These are phyloP conservation scores for Andrena bicolor DNA, from an alignment of 2,888 invertebrate genomes.

Conservation along the genomic window DNA sequence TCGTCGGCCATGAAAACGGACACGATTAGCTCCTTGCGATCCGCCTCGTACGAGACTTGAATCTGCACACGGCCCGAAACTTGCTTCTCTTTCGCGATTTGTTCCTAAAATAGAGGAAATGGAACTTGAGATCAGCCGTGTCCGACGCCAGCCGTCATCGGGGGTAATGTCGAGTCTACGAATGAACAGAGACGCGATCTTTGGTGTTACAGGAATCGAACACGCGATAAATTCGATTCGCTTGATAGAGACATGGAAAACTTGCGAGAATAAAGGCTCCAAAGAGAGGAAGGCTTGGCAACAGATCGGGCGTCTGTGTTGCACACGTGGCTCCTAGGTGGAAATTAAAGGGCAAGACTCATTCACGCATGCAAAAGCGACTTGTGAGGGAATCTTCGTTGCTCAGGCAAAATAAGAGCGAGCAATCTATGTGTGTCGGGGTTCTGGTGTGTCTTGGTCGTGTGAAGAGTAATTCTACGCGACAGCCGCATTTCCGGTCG, in stretches of 20 bases:
- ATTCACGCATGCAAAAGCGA: slow-evolving; percentile 70
- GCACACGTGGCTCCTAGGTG: slow-evolving; percentile 33
- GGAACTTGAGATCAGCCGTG: neutral
- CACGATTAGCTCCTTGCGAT: slow-evolving; percentile 93
- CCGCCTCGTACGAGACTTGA: slow-evolving; percentile 95
- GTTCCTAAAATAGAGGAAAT: slow-evolving; percentile 86
- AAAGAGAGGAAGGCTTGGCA: neutral
- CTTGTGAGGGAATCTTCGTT: slow-evolving; percentile 28
- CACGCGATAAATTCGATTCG: too few species aligned
- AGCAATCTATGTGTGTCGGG: slow-evolving; percentile 41
- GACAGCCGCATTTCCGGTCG: slow-evolving; percentile 14
- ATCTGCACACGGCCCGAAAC: slow-evolving; percentile 93
- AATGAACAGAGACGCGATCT: slow-evolving; percentile 50
- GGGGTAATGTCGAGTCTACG: slow-evolving; percentile 34
- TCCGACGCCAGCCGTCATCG: neutral
- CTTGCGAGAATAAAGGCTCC: neutral
- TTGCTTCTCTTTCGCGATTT: slow-evolving; percentile 90
- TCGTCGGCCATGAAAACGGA: slow-evolving; percentile 95
- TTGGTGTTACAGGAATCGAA: neutral
- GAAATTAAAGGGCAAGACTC: slow-evolving; percentile 44
- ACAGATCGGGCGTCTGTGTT: slow-evolving; percentile 43
- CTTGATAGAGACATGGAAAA: neutral
- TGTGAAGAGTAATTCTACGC: slow-evolving; percentile 32
- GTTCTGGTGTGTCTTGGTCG: slow-evolving; percentile 23
- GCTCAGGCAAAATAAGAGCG: slow-evolving; percentile 43